phyloP scores from a whole-genome alignment of 2,113 vertebrate genomes.

The Phalacrocorax pelagicus region DNA sequence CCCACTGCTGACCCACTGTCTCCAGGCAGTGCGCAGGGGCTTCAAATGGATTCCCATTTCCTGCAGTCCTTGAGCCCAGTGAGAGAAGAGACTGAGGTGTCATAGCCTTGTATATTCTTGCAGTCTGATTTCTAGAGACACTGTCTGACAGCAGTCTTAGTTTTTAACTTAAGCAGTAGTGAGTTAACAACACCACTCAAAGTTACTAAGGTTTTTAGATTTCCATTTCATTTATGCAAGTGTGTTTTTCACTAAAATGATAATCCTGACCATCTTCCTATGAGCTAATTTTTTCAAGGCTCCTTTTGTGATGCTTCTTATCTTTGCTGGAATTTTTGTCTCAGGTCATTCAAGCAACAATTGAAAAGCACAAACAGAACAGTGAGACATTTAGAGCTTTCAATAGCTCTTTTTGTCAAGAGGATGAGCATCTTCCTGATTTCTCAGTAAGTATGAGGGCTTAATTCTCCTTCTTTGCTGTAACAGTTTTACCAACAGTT shows the following conservation, averaged over 20 bases:
- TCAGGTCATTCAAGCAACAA: slow-evolving; percentile 90
- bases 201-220: neutral
- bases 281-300: neutral
- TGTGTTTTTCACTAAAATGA: neutral
- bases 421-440: slow-evolving; percentile 86
- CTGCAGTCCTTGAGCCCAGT: neutral
- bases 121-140: neutral
- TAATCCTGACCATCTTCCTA: neutral
- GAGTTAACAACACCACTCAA: neutral
- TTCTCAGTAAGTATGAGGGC: slow-evolving; percentile 77
- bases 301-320: neutral
- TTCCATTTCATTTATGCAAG: neutral
- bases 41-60: neutral
- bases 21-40: neutral
- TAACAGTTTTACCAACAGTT: neutral
- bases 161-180: neutral
- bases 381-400: slow-evolving; percentile 95
- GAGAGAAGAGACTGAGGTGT: neutral
- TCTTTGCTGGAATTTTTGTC: neutral
- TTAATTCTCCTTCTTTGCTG: neutral
- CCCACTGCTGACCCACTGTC: neutral
- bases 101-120: neutral
- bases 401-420: slow-evolving; percentile 84
- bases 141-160: neutral
- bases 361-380: slow-evolving; percentile 95